These are phyloP conservation scores for Lepidotrigona ventralis DNA, from an alignment of 1,140 invertebrate genomes.

Conservation along the genomic window DNA sequence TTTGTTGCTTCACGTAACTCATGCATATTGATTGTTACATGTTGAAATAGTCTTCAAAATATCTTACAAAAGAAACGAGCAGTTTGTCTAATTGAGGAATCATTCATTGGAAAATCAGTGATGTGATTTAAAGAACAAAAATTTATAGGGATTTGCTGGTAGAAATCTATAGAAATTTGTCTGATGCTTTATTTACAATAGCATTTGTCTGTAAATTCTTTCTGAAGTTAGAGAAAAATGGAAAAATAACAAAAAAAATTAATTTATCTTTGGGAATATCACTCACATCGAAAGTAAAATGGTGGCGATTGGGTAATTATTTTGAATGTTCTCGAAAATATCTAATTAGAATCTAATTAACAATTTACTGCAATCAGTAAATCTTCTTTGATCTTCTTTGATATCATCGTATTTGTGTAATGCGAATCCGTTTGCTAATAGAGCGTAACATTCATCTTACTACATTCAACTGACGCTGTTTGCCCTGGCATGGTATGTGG, in stretches of 20 bases:
- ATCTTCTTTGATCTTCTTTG: not conserved
- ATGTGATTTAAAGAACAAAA: too few relatives aligned
- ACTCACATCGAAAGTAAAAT: not conserved
- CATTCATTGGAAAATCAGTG: not conserved
- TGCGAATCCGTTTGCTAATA: conserved; percentile 61
- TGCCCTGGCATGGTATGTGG: conserved; percentile 46
- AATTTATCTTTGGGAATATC: not conserved
- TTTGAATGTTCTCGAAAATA: conserved; percentile 7
- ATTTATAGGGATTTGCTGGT: not conserved
- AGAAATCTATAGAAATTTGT: not conserved
- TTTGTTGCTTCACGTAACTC: not conserved
- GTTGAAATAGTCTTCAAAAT: not conserved
- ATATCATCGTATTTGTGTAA: conserved; percentile 20
- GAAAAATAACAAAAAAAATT: not conserved
- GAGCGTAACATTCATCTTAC: conserved; percentile 61
- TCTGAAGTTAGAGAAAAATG: not conserved
- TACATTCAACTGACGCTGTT: conserved; percentile 16
- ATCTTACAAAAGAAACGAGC: not conserved
- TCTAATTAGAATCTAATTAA: not conserved
- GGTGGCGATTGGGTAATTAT: not conserved
- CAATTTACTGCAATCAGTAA: not conserved
- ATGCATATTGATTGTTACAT: not conserved
- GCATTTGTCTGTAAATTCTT: not conserved
- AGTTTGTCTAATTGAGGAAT: not conserved
- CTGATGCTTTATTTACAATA: not conserved